These are phyloP conservation scores for Nyctibius bracteatus DNA, from an alignment of 2,113 vertebrate species.

Conservation along the genomic window DNA sequence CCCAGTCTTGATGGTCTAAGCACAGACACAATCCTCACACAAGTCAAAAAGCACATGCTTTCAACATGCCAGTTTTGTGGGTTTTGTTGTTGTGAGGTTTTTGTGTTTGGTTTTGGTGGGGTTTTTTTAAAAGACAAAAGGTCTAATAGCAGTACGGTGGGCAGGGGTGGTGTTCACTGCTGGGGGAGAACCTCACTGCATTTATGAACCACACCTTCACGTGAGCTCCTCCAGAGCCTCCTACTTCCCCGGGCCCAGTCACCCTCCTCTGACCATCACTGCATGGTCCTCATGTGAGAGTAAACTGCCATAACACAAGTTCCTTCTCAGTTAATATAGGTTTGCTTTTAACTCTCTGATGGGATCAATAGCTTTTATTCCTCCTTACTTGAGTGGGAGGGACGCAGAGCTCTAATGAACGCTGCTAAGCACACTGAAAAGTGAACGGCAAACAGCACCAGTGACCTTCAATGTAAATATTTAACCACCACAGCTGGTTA, in stretches of 20 bases:
- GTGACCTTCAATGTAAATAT: constrained; percentile 33
- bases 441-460: neutral
- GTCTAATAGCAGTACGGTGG: neutral
- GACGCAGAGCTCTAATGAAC: neutral
- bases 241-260: neutral
- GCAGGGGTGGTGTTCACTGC: neutral
- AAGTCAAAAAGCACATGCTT: neutral
- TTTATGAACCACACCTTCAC: neutral
- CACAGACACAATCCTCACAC: neutral
- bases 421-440: neutral
- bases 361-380: neutral
- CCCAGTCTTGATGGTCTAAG: neutral
- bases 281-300: fast-evolving
- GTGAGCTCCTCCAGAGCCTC: neutral
- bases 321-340: neutral
- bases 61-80: fast-evolving
- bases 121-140: neutral
- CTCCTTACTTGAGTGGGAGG: neutral
- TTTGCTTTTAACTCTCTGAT: neutral
- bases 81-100: neutral
- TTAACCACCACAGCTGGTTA: constrained; percentile 8
- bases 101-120: no score
- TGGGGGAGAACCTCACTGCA: neutral
- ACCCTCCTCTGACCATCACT: neutral
- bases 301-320: neutral